Percentiles rank a stretch among this genome's conserved stretches.
phyloP scores from a whole-genome alignment of 2,888 invertebrate species.

The Druceiella hillmani region DNA sequence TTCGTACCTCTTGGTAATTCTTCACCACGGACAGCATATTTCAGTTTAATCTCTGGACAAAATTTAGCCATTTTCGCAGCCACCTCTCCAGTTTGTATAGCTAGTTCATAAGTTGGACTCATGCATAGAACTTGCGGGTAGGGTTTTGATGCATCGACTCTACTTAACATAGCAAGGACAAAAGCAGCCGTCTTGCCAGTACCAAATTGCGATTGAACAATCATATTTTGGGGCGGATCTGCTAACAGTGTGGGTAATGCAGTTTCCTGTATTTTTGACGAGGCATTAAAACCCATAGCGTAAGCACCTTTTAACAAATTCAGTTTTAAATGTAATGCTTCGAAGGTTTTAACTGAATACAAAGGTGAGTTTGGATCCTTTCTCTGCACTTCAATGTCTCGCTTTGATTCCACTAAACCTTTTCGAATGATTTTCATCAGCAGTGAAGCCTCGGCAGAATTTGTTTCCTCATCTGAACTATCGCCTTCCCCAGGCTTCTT shows the following conservation, averaged over 20 bases:
- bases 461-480: constrained; percentile 8
- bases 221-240: constrained; percentile 86
- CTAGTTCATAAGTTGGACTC: constrained; percentile 88
- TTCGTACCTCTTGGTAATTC: constrained; percentile 60
- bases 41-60: constrained; percentile 72
- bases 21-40: constrained; percentile 82
- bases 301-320: constrained; percentile 78
- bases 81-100: constrained; percentile 85
- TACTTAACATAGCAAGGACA: constrained; percentile 81
- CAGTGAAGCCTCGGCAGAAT: constrained; percentile 65
- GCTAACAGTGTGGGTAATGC: constrained; percentile 81
- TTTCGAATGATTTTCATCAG: constrained; percentile 75
- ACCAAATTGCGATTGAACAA: constrained; percentile 91
- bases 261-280: constrained; percentile 88
- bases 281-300: constrained; percentile 87
- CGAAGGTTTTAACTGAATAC: constrained; percentile 75
- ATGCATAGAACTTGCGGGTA: constrained; percentile 83
- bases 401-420: constrained; percentile 67
- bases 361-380: constrained; percentile 81
- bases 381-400: constrained; percentile 72
- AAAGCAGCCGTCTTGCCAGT: constrained; percentile 96
- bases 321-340: constrained; percentile 67
- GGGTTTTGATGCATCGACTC: constrained; percentile 63
- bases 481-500: constrained; percentile 2
- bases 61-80: constrained; percentile 80